Evolutionary conservation across 2,797 vertebrate species (phyloP).

Genomic region (Pseudochirops corinnae): DNA sequence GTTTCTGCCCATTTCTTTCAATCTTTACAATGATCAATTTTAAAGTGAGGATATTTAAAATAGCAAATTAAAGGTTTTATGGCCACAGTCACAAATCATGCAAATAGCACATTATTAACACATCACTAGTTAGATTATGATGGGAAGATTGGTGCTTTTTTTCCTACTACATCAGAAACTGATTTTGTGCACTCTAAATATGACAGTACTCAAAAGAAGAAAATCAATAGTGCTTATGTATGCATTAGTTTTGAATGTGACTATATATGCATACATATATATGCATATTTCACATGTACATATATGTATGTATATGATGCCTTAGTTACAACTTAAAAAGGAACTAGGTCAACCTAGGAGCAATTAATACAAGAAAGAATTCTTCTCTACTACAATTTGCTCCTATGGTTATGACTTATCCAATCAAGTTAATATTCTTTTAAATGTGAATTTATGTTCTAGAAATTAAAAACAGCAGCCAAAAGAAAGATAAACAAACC

Average conservation of each 20-base stretch:
- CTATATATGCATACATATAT: conserved; percentile 34
- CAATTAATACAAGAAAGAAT: conserved; percentile 45
- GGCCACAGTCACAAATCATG: conserved; percentile 70
- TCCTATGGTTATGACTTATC: conserved; percentile 62
- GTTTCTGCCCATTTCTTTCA: conserved; percentile 72
- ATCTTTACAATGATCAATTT: conserved; percentile 73
- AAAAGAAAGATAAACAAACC: conserved; percentile 39
- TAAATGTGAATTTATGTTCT: conserved; percentile 50
- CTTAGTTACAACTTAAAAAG: not conserved
- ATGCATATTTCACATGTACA: not conserved
- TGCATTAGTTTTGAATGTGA: conserved; percentile 59
- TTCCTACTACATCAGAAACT: conserved; percentile 74
- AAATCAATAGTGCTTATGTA: conserved; percentile 48
- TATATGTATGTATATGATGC: conserved; percentile 17
- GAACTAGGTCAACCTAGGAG: conserved; percentile 11
- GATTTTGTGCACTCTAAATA: conserved; percentile 66
- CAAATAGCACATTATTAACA: conserved; percentile 76
- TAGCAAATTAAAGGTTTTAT: conserved; percentile 70
- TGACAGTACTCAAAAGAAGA: conserved; percentile 56
- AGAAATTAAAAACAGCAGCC: conserved; percentile 21
- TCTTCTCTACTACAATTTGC: conserved; percentile 37
- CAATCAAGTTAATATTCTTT: conserved; percentile 56
- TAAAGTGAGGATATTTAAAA: conserved; percentile 70
- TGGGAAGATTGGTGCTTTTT: conserved; percentile 67
- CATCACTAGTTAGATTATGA: conserved; percentile 51